Evolutionary conservation across 2,888 invertebrate genomes (phyloP), one percentile per base, ranked within the genome.

Genomic region (Lissocephala sabroskyi): DNA sequence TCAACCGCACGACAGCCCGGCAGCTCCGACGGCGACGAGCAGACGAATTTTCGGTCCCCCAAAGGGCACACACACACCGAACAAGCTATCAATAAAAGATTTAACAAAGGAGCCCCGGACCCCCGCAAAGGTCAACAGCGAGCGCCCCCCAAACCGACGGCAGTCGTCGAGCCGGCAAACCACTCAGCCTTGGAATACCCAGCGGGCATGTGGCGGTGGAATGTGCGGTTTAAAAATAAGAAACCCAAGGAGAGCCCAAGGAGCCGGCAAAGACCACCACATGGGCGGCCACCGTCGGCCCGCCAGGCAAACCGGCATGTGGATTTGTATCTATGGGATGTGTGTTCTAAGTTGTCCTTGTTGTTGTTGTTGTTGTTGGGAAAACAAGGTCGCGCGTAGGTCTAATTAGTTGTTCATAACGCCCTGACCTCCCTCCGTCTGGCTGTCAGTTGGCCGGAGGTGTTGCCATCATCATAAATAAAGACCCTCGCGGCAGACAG

Each of bases 191-290:
- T n/a, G n/a, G 40, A 51, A 56, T 43, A 65, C 75, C 77, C 75
- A 49, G 52, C 55, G 66, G 77, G 64, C 75, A 61, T 62, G 48
- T 54, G 35, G 9, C 16, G 44, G 45, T 62, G 56, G 62, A 64
- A 76, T 76, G 73, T 73, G 65, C 56, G 68, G 68, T 71, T 71
- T 74, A 71, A 74, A 74, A 71, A 71, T 65, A 74, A 61, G 56
- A 54, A 44, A 39, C 46, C 36, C 45, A 41, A n/a, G n/a, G n/a
- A 49, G 19, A 47, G 49, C 45, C 50, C 14, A 35, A 16, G 35
- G 23, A 23, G 4, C 23, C 23, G 7, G 14, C 16, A 16, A 29
- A 41, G 28, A 41, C 28, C 16, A 28, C 28, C 6, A 39, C 10
- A 18, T 4, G 13, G 2, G 3, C 32, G 14, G 11, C 30, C 3